Evolutionary conservation across 2,797 vertebrate species (phyloP).

Genomic region (Cossypha niveicapilla): DNA sequence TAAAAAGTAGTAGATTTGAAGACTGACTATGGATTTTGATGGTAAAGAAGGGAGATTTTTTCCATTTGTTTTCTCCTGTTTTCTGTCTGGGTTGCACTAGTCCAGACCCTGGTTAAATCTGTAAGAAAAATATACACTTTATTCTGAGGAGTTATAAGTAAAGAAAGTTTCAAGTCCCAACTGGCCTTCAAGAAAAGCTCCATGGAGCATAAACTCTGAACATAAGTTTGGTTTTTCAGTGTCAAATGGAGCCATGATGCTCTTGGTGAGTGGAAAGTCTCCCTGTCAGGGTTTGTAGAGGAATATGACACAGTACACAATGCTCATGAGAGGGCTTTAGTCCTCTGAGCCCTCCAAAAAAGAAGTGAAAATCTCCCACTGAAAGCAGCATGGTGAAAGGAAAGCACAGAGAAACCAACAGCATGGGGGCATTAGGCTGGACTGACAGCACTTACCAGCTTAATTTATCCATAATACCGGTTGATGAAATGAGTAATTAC

Average conservation of each 20-base stretch:
- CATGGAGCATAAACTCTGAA: neutral
- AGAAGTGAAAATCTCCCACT: neutral
- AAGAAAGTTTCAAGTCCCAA: neutral
- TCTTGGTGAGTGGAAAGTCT: neutral
- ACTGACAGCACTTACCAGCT: slow-evolving; percentile 24
- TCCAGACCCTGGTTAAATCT: neutral
- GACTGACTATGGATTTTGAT: neutral
- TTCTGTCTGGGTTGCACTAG: neutral
- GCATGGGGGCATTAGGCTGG: slow-evolving; percentile 48
- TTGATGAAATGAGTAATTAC: slow-evolving; percentile 28
- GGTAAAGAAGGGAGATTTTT: neutral
- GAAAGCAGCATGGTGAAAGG: slow-evolving; percentile 49
- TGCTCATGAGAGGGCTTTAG: neutral
- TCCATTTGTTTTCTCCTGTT: neutral
- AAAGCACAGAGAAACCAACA: slow-evolving; percentile 15
- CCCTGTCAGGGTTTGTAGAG: neutral
- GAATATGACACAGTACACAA: neutral
- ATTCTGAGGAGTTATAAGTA: neutral
- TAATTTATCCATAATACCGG: slow-evolving; percentile 52
- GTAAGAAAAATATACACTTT: neutral
- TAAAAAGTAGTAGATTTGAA: neutral
- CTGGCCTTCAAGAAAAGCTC: neutral
- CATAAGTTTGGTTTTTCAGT: neutral
- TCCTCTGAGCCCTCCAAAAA: neutral
- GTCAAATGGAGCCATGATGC: neutral